Percentiles rank a stretch among this genome's conserved stretches.
Evolutionary conservation across 2,113 vertebrate genomes (phyloP).

Genomic region (Chaetorhynchus papuensis): DNA sequence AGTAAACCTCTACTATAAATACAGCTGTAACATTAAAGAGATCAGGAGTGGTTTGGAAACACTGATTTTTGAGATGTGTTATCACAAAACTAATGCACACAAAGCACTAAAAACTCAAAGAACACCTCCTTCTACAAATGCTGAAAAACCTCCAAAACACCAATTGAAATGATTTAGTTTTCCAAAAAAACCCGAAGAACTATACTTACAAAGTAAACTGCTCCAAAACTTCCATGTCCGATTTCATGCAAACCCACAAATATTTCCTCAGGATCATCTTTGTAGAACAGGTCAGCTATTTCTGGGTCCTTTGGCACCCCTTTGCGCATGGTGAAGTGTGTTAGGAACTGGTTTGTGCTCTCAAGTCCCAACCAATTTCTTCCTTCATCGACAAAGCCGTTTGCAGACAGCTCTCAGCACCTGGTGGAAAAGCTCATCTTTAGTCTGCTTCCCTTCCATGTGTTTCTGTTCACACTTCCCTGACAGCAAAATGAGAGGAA

Average conservation of each 20-base stretch:
- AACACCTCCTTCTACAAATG: background rate
- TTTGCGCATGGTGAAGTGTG: slow-evolving; percentile 74
- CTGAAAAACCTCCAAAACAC: background rate
- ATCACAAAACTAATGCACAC: background rate
- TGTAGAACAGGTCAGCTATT: slow-evolving; percentile 77
- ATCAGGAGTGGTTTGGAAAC: background rate
- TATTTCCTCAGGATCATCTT: slow-evolving; percentile 80
- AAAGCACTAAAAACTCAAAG: background rate
- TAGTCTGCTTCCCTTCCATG: background rate
- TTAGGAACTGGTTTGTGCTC: slow-evolving; percentile 16
- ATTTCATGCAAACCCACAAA: slow-evolving; percentile 82
- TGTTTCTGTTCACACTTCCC: background rate
- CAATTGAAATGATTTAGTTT: accelerated
- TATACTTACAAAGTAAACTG: slow-evolving; percentile 82
- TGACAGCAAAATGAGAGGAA: slow-evolving; percentile 4
- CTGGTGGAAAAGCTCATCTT: slow-evolving; percentile 31
- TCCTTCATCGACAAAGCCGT: slow-evolving; percentile 70
- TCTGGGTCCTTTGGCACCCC: slow-evolving; percentile 78
- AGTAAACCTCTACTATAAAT: background rate
- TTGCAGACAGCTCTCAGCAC: slow-evolving; percentile 52
- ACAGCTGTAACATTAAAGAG: background rate
- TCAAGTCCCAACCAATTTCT: slow-evolving; percentile 12
- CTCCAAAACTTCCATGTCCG: slow-evolving; percentile 83
- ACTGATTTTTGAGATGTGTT: background rate
- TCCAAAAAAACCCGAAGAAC: background rate